Percentiles rank a stretch among this genome's conserved stretches.
Conservation (phyloP, 2,888 invertebrate species). For the Drosophila acutilabella region DNA sequence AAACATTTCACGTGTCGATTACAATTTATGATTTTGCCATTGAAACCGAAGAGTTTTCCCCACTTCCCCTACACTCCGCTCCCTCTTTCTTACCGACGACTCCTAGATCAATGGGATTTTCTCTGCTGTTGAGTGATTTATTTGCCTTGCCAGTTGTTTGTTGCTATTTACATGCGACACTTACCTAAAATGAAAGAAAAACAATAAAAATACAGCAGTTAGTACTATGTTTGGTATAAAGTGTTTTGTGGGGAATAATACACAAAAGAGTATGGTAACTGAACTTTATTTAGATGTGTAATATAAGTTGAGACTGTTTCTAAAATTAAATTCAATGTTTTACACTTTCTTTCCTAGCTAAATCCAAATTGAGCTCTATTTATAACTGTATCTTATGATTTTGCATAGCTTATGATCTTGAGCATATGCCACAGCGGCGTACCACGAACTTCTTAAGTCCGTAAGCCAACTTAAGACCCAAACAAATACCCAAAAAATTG, state of each 20-base stretch:
- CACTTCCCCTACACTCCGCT: too few relatives aligned
- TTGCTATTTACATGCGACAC: slow-evolving; percentile 46
- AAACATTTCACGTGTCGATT: slow-evolving; percentile 61
- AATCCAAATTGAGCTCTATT: slow-evolving; percentile 1
- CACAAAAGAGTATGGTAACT: too few relatives aligned
- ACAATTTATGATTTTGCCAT: slow-evolving; percentile 58
- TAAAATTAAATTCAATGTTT: too few relatives aligned
- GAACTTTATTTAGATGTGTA: too few relatives aligned
- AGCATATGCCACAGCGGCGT: slow-evolving; percentile 29
- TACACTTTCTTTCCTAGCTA: background rate
- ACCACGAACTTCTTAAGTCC: slow-evolving; percentile 18
- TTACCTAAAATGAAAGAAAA: slow-evolving; percentile 61
- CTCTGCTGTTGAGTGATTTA: slow-evolving; percentile 36
- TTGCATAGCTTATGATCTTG: slow-evolving; percentile 18
- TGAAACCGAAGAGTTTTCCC: slow-evolving; percentile 20
- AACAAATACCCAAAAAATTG: slow-evolving; percentile 31
- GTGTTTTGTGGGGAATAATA: too few relatives aligned
- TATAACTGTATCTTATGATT: background rate
- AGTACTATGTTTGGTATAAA: slow-evolving; percentile 5
- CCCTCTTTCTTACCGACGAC: background rate
- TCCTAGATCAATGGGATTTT: background rate
- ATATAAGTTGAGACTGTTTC: too few relatives aligned
- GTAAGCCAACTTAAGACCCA: slow-evolving; percentile 48
- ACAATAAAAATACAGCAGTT: slow-evolving; percentile 32
- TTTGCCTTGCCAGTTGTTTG: slow-evolving; percentile 16